These are phyloP conservation scores for Ctenicera cuprea DNA, from an alignment of 2,888 invertebrate genomes.

Conservation along the genomic window DNA sequence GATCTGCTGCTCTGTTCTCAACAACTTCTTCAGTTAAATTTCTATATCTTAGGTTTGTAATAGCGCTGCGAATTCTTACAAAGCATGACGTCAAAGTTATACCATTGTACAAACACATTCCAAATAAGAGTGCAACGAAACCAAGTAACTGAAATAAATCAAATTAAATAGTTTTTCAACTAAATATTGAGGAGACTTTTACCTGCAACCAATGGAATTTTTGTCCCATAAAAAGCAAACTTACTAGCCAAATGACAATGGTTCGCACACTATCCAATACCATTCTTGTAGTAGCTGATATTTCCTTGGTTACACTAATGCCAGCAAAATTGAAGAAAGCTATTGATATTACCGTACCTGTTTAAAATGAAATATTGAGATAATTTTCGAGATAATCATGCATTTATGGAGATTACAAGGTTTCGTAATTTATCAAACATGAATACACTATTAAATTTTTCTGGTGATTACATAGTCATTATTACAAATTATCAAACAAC, in stretches of 20 bases:
- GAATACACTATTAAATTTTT: too few relatives aligned
- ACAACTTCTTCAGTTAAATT: constrained; percentile 66
- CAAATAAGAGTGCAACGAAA: constrained; percentile 83
- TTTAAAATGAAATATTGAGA: constrained; percentile 41
- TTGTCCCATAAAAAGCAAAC: constrained; percentile 86
- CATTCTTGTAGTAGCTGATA: constrained; percentile 94
- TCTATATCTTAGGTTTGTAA: constrained; percentile 58
- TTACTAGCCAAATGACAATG: constrained; percentile 91
- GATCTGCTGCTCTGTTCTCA: constrained; percentile 68
- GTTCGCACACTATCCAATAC: constrained; percentile 90
- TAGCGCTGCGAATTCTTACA: constrained; percentile 57
- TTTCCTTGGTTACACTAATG: constrained; percentile 93
- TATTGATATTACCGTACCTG: constrained; percentile 89
- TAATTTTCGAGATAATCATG: too few relatives aligned
- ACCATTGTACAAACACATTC: constrained; percentile 89
- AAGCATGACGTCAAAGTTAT: constrained; percentile 63
- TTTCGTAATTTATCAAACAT: too few relatives aligned
- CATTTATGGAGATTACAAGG: too few relatives aligned
- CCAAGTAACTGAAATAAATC: constrained; percentile 79
- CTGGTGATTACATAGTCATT: too few relatives aligned
- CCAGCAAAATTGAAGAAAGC: constrained; percentile 96
- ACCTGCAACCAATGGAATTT: constrained; percentile 85
- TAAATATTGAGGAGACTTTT: constrained; percentile 33
- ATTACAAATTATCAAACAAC: neutral
- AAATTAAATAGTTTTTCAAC: constrained; percentile 8